Base-by-base conservation (phyloP, 2,797 vertebrate genomes). In the Dendrocincla fuliginosa region DNA sequence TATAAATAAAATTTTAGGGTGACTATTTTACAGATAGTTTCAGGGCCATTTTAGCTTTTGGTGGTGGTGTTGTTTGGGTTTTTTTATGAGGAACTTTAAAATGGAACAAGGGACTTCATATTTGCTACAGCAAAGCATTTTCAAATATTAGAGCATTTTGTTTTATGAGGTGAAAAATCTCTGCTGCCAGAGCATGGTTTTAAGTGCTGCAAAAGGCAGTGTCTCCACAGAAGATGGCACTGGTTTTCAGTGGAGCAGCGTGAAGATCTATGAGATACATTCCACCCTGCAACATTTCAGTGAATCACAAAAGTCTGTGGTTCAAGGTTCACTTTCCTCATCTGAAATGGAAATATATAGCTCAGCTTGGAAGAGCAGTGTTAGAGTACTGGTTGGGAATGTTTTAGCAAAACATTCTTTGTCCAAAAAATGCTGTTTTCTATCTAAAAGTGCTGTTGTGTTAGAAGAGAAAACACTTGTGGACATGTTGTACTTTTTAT, bases 91-190 rank as follows among this genome's bases (percentile, higher is more conserved):
- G 9, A 79, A 33, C 27, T 74, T 67, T 89, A 60, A 89, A 28
- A 88, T 81, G 41, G 57, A 93, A 30, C 30, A 78, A 85, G 20
- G n/a, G 53, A 75, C 35, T 86, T 84, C 0, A 23, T 80, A 81
- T 94, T 65, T 92, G 57, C 46, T 83, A 15, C 71, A 93, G 81
- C 41, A 91, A 89, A 80, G 16, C n/a, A 55, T 83, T 94, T 90
- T 56, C 68, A 84, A 35, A 76, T 86, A 71, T 80, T 89, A 84
- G 89, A 91, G 87, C 53, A 41, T 83, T 49, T 75, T 90, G 53
- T 60, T 95, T 97, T 91, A 94, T 93, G 87, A 89, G 83, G 90
- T 94, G 87, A 91, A 95, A 94, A 91, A 55, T 71, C 28, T 76
- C 42, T 80, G 50, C 70, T 92, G 90, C 88, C 92, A 87, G 68